Conservation (phyloP, 2,888 invertebrate species). For the Leptopilina syphax region DNA sequence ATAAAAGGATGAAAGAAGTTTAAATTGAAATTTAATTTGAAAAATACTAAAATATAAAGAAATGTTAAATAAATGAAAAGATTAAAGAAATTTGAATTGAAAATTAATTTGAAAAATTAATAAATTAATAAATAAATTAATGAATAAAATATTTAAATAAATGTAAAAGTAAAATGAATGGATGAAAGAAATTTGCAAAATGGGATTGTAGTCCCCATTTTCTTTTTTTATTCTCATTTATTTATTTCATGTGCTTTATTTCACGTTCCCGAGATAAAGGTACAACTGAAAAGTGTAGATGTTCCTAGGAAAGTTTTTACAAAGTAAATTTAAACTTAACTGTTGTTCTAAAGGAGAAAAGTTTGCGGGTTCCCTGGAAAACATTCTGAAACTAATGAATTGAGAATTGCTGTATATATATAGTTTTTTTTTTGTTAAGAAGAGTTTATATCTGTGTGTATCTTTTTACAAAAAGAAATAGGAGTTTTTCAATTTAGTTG, state of each 20-base stretch:
- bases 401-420: background rate
- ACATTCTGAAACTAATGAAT: constrained; percentile 13
- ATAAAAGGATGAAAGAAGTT: too few relatives aligned
- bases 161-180: too few relatives aligned
- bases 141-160: too few relatives aligned
- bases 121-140: too few relatives aligned
- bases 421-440: background rate
- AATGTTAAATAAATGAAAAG: too few relatives aligned
- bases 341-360: constrained; percentile 9
- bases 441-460: background rate
- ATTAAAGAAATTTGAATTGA: too few relatives aligned
- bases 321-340: constrained; percentile 11
- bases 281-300: background rate
- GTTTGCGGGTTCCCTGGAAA: constrained; percentile 1
- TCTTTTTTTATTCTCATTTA: background rate
- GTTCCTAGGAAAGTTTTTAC: background rate
- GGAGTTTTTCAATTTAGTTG: background rate
- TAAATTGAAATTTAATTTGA: too few relatives aligned
- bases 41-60: too few relatives aligned
- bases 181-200: too few relatives aligned
- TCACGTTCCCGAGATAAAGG: constrained; percentile 4
- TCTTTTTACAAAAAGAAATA: background rate
- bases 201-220: too few relatives aligned
- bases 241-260: background rate
- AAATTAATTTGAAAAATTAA: too few relatives aligned